A percentile compares a stretch with the other conserved stretches of the same genome.
phyloP scores from a whole-genome alignment of 2,113 vertebrate genomes.

The Nannospalax galili region DNA sequence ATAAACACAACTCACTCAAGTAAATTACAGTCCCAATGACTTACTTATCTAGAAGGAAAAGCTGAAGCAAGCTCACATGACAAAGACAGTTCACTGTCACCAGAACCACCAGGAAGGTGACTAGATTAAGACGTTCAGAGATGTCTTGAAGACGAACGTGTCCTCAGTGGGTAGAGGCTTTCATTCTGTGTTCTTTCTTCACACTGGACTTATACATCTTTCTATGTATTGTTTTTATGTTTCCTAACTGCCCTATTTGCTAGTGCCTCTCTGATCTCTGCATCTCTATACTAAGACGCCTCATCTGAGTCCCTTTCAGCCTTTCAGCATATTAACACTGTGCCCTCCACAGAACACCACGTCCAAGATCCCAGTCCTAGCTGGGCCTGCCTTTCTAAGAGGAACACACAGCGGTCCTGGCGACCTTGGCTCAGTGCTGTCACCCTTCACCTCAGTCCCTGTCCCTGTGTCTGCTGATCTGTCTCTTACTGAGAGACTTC shows the following conservation, averaged over 20 bases:
- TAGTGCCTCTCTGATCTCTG: background rate
- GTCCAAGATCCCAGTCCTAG: background rate
- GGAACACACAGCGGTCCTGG: background rate
- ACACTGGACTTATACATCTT: too few species aligned
- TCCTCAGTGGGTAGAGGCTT: background rate
- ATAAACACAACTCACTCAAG: background rate
- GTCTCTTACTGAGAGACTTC: too few species aligned
- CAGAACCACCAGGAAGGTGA: background rate
- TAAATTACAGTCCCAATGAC: background rate
- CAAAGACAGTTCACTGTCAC: background rate
- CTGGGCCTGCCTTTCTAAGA: background rate
- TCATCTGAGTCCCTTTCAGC: background rate
- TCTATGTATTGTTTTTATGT: background rate
- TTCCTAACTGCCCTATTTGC: background rate
- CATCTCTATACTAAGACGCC: background rate
- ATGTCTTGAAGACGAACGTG: background rate
- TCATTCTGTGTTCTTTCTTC: background rate
- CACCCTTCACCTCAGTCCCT: too few species aligned
- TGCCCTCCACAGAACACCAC: fast-evolving
- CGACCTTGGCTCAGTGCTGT: background rate
- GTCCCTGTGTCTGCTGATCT: background rate
- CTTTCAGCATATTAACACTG: fast-evolving
- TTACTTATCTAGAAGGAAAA: constrained; percentile 9
- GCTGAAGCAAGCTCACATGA: background rate
- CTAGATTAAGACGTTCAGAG: background rate